Conservation (phyloP, 2,113 vertebrate species). For the Equus quagga region DNA sequence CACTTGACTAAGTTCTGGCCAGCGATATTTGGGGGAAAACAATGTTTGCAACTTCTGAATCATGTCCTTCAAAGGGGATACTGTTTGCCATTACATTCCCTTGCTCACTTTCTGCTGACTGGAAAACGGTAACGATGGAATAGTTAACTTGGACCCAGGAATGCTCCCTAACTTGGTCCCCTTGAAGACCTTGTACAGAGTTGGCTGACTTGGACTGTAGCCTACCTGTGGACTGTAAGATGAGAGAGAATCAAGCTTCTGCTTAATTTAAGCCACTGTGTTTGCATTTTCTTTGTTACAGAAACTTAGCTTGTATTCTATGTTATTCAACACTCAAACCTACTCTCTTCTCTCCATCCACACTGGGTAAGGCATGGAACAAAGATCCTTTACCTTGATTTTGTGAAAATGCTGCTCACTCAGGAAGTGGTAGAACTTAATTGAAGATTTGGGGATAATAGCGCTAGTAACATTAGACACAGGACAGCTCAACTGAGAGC, state of each 20-base stretch:
- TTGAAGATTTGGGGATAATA: background rate
- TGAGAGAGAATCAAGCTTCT: background rate
- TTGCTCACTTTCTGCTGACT: background rate
- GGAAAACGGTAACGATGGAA: background rate
- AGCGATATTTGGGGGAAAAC: constrained; percentile 22
- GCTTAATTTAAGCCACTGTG: background rate
- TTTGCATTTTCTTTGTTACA: background rate
- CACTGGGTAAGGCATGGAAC: background rate
- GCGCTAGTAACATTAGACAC: background rate
- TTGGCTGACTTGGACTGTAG: background rate
- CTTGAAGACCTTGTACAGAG: background rate
- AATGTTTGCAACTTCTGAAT: background rate
- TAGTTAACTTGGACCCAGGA: background rate
- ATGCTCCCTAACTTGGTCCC: background rate
- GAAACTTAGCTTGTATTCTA: background rate
- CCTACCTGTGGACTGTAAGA: background rate
- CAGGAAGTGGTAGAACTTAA: background rate
- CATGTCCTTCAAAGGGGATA: background rate
- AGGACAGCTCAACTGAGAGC: background rate
- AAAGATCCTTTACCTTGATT: background rate
- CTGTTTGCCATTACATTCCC: background rate
- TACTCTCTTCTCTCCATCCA: background rate
- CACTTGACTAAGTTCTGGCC: background rate
- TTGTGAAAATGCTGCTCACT: background rate
- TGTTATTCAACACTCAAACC: background rate